Conservation (phyloP, 2,797 vertebrate species). For the Malurus leucopterus region DNA sequence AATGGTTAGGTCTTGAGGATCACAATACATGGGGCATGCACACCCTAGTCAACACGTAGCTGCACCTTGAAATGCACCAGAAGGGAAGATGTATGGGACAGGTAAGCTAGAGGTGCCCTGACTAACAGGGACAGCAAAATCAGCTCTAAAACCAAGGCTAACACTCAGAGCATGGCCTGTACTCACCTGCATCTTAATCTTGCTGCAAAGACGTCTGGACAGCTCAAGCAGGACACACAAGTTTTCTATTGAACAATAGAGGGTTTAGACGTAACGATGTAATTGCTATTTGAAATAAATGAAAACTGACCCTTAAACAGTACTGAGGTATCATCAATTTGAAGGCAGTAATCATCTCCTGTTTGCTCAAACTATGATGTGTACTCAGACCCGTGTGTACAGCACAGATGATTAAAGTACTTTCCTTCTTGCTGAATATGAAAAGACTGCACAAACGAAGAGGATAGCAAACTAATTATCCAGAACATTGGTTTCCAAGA, state of each 20-base stretch:
- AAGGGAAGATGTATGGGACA: neutral
- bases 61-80: neutral
- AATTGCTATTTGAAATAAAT: neutral
- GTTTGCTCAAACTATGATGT: neutral
- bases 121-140: neutral
- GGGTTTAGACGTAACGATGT: neutral
- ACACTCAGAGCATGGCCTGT: neutral
- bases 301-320: neutral
- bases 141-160: neutral
- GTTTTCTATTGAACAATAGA: neutral
- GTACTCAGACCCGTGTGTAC: neutral
- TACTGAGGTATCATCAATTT: neutral
- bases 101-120: neutral
- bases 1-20: neutral
- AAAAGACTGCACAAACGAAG: constrained; percentile 16
- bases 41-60: neutral
- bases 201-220: neutral
- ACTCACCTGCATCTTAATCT: neutral
- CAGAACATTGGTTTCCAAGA: constrained; percentile 60
- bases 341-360: neutral
- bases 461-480: constrained; percentile 63
- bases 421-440: constrained; percentile 25
- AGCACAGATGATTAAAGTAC: constrained; percentile 9
- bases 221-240: neutral
- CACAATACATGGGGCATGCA: no score